Evolutionary conservation across 2,797 vertebrate species (phyloP).

Genomic region (Streptopelia turtur): DNA sequence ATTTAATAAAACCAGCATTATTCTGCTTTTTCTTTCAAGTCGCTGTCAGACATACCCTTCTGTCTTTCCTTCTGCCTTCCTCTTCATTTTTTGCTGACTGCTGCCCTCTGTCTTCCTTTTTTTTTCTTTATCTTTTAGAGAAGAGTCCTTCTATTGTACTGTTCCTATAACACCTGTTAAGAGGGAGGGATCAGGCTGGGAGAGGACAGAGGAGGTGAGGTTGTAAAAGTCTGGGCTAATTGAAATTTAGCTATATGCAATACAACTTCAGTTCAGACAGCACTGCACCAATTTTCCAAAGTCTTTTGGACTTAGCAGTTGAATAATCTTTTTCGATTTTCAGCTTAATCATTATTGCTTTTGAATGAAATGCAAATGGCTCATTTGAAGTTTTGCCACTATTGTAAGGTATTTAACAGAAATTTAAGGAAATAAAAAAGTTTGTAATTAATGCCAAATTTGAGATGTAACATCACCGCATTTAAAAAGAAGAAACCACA

Average conservation of each 20-base stretch:
- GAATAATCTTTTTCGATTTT: not conserved
- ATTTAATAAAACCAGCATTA: slow-evolving; percentile 42
- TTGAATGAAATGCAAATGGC: not conserved
- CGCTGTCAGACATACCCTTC: slow-evolving; percentile 59
- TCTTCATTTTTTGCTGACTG: slow-evolving; percentile 71
- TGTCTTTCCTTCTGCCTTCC: slow-evolving; percentile 61
- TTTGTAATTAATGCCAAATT: not conserved
- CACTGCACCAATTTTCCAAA: not conserved
- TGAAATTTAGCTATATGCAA: slow-evolving; percentile 38
- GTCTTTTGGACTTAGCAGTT: not conserved
- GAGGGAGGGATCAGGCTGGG: slow-evolving; percentile 89
- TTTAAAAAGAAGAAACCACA: not conserved
- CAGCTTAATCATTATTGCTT: not conserved
- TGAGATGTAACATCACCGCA: not conserved
- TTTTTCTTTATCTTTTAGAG: slow-evolving; percentile 79
- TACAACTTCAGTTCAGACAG: slow-evolving; percentile 11
- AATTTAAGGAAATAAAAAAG: not conserved
- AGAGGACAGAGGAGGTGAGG: slow-evolving; percentile 90
- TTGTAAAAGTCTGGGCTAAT: slow-evolving; percentile 59
- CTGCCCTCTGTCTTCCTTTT: slow-evolving; percentile 73
- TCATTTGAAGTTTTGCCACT: not conserved
- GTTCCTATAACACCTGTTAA: slow-evolving; percentile 94
- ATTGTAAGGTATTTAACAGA: not conserved
- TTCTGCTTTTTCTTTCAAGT: slow-evolving; percentile 61
- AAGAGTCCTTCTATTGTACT: slow-evolving; percentile 92